Percentiles rank a stretch among this genome's conserved stretches.
Evolutionary conservation across 2,113 vertebrate species (phyloP).

Genomic region (Grantiella picta): DNA sequence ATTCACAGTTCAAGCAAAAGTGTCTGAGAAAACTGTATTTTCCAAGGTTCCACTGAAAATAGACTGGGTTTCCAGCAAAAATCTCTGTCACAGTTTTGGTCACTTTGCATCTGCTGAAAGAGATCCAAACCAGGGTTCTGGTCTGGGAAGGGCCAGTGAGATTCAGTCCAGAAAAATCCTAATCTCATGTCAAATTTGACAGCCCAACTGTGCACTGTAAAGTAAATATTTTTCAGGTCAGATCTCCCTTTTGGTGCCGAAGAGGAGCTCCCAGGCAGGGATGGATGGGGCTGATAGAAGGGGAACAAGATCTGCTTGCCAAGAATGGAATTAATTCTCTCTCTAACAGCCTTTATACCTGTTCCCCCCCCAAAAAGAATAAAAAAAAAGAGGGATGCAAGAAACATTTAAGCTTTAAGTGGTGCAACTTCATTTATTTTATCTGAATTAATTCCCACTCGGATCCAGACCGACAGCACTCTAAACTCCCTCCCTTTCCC

Average conservation of each 20-base stretch:
- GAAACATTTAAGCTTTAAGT: not conserved
- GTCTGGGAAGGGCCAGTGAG: not conserved
- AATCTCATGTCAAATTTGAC: not conserved
- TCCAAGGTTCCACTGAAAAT: not conserved
- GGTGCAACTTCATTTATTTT: not conserved
- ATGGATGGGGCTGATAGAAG: not conserved
- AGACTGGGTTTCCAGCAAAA: not conserved
- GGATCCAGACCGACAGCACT: fast-evolving
- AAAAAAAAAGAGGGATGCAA: no score
- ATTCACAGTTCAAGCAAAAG: not conserved
- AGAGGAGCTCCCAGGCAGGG: fast-evolving
- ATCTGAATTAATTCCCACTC: not conserved
- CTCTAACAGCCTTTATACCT: not conserved
- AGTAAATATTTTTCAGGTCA: not conserved
- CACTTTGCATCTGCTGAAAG: not conserved
- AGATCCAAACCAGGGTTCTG: not conserved
- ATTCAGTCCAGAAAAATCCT: not conserved
- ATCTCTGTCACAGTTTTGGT: not conserved
- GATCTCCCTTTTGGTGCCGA: not conserved
- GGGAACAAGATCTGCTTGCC: not conserved
- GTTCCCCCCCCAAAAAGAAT: fast-evolving
- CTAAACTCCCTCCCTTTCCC: not conserved
- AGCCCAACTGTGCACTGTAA: fast-evolving
- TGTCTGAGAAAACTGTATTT: not conserved
- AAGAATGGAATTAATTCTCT: not conserved